Evolutionary conservation across 2,113 vertebrate species (phyloP).

Genomic region (Microcebus ravelobensis): DNA sequence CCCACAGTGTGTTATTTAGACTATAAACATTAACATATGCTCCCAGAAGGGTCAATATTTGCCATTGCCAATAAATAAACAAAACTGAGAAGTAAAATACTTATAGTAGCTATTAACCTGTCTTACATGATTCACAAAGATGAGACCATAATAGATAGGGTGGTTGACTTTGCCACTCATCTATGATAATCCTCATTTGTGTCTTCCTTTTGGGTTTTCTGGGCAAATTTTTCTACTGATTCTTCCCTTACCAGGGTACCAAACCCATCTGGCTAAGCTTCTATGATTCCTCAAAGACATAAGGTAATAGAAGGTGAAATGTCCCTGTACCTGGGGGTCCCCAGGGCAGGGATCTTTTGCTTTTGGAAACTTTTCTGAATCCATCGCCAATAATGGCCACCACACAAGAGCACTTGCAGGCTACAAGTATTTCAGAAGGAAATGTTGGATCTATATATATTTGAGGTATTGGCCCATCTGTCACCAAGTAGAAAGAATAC

Average conservation of each 20-base stretch:
- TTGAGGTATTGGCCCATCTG: background rate
- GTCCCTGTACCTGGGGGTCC: background rate
- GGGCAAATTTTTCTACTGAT: background rate
- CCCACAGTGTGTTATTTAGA: background rate
- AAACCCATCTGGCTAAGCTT: background rate
- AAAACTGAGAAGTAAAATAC: constrained; percentile 21
- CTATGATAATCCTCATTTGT: background rate
- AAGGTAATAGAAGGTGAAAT: background rate
- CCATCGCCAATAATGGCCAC: background rate
- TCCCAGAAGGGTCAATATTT: background rate
- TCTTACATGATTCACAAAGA: background rate
- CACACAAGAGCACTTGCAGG: background rate
- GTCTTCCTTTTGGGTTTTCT: background rate
- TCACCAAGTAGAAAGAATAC: background rate
- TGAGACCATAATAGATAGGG: background rate
- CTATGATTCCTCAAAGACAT: background rate
- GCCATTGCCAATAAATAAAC: constrained; percentile 14
- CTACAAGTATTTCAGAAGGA: constrained; percentile 12
- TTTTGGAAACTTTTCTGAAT: constrained; percentile 5
- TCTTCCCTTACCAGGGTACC: background rate
- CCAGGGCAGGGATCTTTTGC: background rate
- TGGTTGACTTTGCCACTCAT: background rate
- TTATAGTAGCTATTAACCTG: background rate
- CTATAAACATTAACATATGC: background rate
- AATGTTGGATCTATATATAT: background rate